A percentile compares a stretch with the other conserved stretches of the same genome.
These are phyloP conservation scores for Spheniscus mendiculus DNA, from an alignment of 2,113 vertebrate genomes.

Conservation along the genomic window DNA sequence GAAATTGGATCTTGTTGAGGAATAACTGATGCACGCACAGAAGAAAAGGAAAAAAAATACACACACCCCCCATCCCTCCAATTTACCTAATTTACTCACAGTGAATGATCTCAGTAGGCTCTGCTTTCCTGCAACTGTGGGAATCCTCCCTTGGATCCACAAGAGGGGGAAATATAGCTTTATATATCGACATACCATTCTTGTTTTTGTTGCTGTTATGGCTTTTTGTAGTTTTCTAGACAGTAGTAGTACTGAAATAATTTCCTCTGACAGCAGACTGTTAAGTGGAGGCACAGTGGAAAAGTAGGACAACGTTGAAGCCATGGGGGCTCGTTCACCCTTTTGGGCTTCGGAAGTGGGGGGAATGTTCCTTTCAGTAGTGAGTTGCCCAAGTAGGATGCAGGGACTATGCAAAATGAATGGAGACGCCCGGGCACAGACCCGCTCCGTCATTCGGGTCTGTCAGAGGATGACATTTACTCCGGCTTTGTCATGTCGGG, in stretches of 20 bases:
- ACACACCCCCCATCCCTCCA: neutral
- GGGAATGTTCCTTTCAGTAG: neutral
- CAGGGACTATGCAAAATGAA: neutral
- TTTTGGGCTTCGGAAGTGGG: neutral
- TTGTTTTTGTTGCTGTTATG: neutral
- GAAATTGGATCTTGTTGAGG: neutral
- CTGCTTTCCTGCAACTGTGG: neutral
- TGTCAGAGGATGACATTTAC: constrained; percentile 11
- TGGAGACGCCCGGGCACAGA: neutral
- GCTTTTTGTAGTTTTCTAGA: constrained; percentile 55
- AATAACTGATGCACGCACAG: neutral
- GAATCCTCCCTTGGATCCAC: constrained; percentile 10
- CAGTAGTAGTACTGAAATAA: constrained; percentile 48
- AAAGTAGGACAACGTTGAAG: neutral
- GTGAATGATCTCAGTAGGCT: neutral
- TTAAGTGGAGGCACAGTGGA: constrained; percentile 31
- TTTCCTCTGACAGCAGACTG: constrained; percentile 56
- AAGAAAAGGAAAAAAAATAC: neutral
- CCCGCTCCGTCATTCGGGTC: neutral
- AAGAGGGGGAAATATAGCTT: neutral
- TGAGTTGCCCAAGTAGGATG: neutral
- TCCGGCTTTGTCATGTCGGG: neutral
- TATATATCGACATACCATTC: neutral
- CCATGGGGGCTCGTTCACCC: neutral
- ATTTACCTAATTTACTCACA: neutral